Conservation (phyloP, 2,797 vertebrate genomes). For the Acanthurus lineatus region DNA sequence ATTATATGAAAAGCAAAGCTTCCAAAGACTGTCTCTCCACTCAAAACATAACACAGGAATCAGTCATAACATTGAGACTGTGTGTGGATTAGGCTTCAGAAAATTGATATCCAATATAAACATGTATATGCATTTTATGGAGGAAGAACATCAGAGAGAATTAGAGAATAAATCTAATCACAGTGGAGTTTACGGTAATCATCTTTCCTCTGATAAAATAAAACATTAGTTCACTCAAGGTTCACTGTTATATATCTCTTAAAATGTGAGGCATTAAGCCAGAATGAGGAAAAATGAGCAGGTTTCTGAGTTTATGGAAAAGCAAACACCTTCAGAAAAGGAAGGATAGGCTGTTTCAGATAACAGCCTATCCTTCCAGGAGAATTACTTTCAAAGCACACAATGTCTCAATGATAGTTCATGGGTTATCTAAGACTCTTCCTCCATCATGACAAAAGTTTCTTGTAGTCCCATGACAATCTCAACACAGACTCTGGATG, state of each 20-base stretch:
- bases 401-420: conserved; percentile 9
- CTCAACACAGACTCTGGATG: conserved; percentile 15
- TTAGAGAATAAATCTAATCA: conserved; percentile 22
- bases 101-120: conserved; percentile 28
- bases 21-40: conserved; percentile 28
- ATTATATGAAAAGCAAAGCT: conserved; percentile 26
- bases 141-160: background rate
- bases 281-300: background rate
- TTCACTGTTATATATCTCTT: conserved; percentile 15
- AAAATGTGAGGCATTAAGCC: background rate
- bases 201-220: conserved; percentile 24
- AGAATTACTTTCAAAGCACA: conserved; percentile 12
- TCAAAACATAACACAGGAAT: conserved; percentile 49
- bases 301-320: conserved; percentile 12
- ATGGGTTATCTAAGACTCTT: conserved; percentile 27
- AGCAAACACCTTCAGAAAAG: conserved; percentile 4
- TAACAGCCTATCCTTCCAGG: background rate
- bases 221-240: conserved; percentile 24
- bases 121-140: conserved; percentile 15
- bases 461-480: conserved; percentile 16
- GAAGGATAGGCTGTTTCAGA: conserved; percentile 11
- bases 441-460: conserved; percentile 22
- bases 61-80: conserved; percentile 13
- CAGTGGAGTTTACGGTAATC: conserved; percentile 9
- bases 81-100: background rate